Evolutionary conservation across 2,113 vertebrate genomes (phyloP).

Genomic region (Paracanthobrama guichenoti): DNA sequence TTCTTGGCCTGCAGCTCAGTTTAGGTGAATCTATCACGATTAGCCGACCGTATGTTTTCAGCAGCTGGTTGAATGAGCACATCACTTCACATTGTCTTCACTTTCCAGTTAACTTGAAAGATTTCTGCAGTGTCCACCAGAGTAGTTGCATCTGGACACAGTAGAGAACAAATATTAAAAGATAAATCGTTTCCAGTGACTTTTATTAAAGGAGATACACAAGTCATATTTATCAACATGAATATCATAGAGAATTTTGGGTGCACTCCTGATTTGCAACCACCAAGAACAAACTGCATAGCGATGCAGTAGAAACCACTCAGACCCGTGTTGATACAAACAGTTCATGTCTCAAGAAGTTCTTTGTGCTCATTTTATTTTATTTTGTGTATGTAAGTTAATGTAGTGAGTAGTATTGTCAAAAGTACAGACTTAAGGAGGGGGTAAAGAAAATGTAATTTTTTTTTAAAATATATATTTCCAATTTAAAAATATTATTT

Average conservation of each 20-base stretch:
- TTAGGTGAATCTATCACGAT: conserved; percentile 47
- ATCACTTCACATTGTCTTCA: conserved; percentile 8
- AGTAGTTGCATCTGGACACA: not conserved
- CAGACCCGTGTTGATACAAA: not conserved
- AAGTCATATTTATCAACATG: not conserved
- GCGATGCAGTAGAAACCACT: not conserved
- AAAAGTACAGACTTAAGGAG: too few relatives aligned
- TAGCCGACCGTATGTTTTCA: conserved; percentile 9
- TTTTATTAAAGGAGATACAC: not conserved
- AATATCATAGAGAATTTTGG: not conserved
- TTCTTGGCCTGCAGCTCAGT: conserved; percentile 28
- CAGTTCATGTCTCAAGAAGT: not conserved
- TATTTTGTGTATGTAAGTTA: not conserved
- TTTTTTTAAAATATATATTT: too few relatives aligned
- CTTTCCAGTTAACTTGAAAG: conserved; percentile 4
- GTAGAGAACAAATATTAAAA: not conserved
- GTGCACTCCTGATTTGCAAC: not conserved
- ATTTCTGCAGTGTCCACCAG: conserved; percentile 4
- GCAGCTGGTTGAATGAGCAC: conserved; percentile 32
- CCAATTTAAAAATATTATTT: too few relatives aligned
- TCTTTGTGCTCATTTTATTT: not conserved
- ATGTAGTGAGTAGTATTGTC: not conserved
- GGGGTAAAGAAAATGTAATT: too few relatives aligned
- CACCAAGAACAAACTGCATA: not conserved
- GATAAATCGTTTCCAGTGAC: not conserved